Base-by-base conservation (phyloP, 1,140 invertebrate genomes). In the Triops cancriformis region DNA sequence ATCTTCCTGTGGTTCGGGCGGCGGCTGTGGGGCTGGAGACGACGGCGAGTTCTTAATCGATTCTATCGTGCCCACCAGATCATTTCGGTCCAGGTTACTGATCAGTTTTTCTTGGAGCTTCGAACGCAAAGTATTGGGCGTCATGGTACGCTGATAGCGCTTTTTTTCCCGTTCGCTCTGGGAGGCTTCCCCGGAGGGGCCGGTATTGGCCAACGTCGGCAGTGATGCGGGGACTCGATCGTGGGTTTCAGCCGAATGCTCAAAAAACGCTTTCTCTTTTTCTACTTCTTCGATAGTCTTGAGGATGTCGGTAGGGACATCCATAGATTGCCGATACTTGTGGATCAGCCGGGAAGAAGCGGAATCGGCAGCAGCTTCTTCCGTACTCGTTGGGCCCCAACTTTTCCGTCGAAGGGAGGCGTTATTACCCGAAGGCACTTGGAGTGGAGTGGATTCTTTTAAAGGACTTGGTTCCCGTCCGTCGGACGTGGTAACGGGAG, bases 241-340 rank as follows among this genome's bases (percentile, higher is more conserved):
- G 26, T 23, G 37, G 18, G 73, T n/a, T 42, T 78, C 77, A 2
- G 10, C 18, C 6, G 73, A 5, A 27, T 78, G 72, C n/a, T 42
- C 23, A 11, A 31, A 42, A 73, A 27, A 37, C 76, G 77, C 72
- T 14, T 73, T 37, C 12, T 73, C 26, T 28, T 72, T 41, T 73
- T 74, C 76, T 41, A 81, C 81, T 75, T 80, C 80, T 23, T 82
- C 82, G 51, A 82, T 80, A 26, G 80, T 80, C 23, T 79, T 82
- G 64, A 81, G 78, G 26, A 80, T 45, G 74, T 82, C 81, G 27
- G 79, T 81, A 18, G 81, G 80, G 37, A 82, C 81, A 42, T 82
- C 80, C 31, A 79, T 77, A 2, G 80, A 79, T 45, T 82, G 79
- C 14, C 82, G 76, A 73, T 81, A 82, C 76, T 82, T 81, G 41